Evolutionary conservation across 37 sponge, comb jelly and placozoan genomes (phyloP), one percentile per base, ranked within the genome.

Genomic region (Petrosia ficiformis): DNA sequence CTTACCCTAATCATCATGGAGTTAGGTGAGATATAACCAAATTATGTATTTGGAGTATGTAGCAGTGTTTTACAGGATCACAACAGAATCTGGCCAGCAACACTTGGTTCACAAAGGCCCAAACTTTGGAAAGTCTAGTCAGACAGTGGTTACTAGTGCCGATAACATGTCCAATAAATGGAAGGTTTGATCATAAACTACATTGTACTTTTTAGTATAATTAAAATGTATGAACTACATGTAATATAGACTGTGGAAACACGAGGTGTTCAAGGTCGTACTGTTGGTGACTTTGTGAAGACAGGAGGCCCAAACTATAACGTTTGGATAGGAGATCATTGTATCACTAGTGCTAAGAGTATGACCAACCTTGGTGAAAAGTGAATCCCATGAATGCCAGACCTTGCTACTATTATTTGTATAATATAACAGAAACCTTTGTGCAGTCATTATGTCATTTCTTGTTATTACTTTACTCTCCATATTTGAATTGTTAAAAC

Each of bases 111-210:
- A 48, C 54, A 48, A 48, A 48, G 54, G 54, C 10, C 10, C 10
- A 11, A 16, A 16, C 19, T 64, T 24, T 64, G 66, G 66, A 14
- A 26, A 30, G 33, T 64, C 66, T 19, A 16, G 66, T 64, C 22
- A 64, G 19, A 64, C 66, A 30, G 66, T 64, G 8, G 66, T 64
- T 26, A 16, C 22, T 32, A 16, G 19, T 64, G 66, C 66, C 8
- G 10, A n/a, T 8, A 11, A 64, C 66, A 64, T 64, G 66, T 64
- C 66, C 19, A n/a, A 64, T 16, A 64, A 64, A 64, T 64, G 66
- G 66, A n/a, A n/a, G n/a, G n/a, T n/a, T n/a, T n/a, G n/a, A n/a
- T n/a, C n/a, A n/a, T n/a, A n/a, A n/a, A n/a, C n/a, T n/a, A n/a
- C n/a, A n/a, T n/a, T n/a, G n/a, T n/a, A n/a, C n/a, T n/a, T n/a